Evolutionary conservation across 35 echinoderm and acorn worm species (phyloP).

Genomic region (Anneissia japonica): DNA sequence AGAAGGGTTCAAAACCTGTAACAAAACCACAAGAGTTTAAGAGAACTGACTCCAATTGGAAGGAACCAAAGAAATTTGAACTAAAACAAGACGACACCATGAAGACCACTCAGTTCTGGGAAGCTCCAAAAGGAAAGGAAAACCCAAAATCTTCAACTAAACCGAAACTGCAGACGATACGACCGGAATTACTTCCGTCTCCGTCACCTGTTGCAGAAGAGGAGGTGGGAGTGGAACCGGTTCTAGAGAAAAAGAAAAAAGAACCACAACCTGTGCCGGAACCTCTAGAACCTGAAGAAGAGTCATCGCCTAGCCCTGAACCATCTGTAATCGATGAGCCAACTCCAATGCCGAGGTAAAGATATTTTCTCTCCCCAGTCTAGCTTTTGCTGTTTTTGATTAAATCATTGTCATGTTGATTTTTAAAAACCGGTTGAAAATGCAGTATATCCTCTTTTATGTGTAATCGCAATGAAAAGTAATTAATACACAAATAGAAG

Average conservation of each 20-base stretch:
- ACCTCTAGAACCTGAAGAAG: background rate
- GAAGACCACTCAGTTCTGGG: slow-evolving; percentile 35
- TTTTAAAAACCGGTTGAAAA: too few species aligned
- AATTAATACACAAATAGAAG: too few species aligned
- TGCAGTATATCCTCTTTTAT: too few species aligned
- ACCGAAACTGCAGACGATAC: background rate
- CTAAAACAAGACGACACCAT: slow-evolving; percentile 35
- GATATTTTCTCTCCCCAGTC: too few species aligned
- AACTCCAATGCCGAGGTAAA: too few species aligned
- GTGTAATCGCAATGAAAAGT: too few species aligned
- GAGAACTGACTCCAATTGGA: slow-evolving; percentile 41
- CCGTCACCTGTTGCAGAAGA: slow-evolving; percentile 7
- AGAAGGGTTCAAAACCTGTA: slow-evolving; percentile 52
- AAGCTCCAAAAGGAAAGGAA: slow-evolving; percentile 40
- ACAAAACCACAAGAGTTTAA: slow-evolving; percentile 32
- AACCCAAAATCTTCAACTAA: background rate
- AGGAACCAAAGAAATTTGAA: slow-evolving; percentile 64
- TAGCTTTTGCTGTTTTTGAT: too few species aligned
- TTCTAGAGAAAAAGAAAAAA: background rate
- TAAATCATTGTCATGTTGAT: too few species aligned
- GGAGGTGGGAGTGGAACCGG: background rate
- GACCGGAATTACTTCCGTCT: background rate
- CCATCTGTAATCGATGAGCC: too few species aligned
- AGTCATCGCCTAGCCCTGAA: background rate
- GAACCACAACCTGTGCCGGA: slow-evolving; percentile 3